These are phyloP conservation scores for Festucalex cinctus DNA, from an alignment of 2,113 vertebrate species.

Conservation along the genomic window DNA sequence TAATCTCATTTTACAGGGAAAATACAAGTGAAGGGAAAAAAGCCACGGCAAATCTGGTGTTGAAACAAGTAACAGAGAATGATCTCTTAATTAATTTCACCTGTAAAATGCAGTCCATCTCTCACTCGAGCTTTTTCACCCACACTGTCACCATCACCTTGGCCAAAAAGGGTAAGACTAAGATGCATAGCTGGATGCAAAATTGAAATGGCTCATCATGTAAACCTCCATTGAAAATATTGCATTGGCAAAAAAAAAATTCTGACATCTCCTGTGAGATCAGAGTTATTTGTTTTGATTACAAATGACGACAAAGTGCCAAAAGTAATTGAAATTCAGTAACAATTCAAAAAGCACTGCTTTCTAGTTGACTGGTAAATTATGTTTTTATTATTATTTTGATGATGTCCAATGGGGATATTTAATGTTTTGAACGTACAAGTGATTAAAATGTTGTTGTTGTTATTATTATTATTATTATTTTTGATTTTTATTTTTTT, in stretches of 20 bases:
- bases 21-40: rapidly evolving
- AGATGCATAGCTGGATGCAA: neutral
- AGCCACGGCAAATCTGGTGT: neutral
- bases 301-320: neutral
- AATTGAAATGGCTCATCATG: too few relatives aligned
- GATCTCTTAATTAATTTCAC: constrained; percentile 19
- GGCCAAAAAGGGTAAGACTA: constrained; percentile 14
- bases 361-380: too few relatives aligned
- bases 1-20: neutral
- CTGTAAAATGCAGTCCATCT: constrained; percentile 11
- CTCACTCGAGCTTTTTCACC: neutral
- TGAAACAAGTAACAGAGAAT: constrained; percentile 13
- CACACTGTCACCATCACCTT: constrained; percentile 13
- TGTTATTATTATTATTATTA: too few relatives aligned
- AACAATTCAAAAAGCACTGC: neutral
- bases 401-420: neutral
- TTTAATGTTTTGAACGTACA: neutral
- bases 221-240: neutral
- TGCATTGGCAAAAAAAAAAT: neutral
- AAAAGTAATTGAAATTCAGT: neutral
- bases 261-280: neutral
- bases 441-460: neutral
- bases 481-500: too few relatives aligned
- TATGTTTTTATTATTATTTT: neutral
- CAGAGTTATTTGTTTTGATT: neutral